Percentiles rank a stretch among this genome's conserved stretches.
Conservation (phyloP, 2,797 vertebrate genomes). For the Mormyrus hasselquistii region DNA sequence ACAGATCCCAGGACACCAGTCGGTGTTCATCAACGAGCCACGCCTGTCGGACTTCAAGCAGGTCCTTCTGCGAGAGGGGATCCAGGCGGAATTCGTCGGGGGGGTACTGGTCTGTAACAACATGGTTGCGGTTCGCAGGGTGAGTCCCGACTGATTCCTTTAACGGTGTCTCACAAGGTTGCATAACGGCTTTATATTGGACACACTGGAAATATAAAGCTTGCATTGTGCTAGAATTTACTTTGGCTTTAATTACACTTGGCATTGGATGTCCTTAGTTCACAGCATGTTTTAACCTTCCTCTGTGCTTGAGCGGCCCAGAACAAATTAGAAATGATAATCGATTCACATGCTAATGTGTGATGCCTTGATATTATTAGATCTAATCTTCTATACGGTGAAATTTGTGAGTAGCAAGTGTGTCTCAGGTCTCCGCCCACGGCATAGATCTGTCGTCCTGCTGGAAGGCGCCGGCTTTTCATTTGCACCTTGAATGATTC, state of each 20-base stretch:
- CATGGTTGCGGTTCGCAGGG: constrained; percentile 92
- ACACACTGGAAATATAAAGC: neutral
- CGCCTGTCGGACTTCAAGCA: constrained; percentile 98
- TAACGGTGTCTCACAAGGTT: neutral
- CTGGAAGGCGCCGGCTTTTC: neutral
- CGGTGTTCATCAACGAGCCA: constrained; percentile 98
- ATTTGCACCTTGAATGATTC: constrained; percentile 1
- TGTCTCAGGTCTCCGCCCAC: neutral
- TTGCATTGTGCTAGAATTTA: neutral
- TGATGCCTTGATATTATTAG: neutral
- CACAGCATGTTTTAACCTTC: neutral
- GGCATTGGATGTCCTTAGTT: neutral
- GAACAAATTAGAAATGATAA: constrained; percentile 1
- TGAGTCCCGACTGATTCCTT: constrained; percentile 54
- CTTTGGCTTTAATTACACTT: neutral
- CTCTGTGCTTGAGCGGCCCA: neutral
- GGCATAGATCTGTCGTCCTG: neutral
- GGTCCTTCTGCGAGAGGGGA: constrained; percentile 89
- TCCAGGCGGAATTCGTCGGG: constrained; percentile 97
- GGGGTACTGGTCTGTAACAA: constrained; percentile 98
- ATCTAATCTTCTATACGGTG: neutral
- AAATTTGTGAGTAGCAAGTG: neutral
- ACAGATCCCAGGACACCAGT: constrained; percentile 90
- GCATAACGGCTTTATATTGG: neutral
- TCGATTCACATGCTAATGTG: constrained; percentile 1